Percentiles rank a stretch among this genome's conserved stretches.
phyloP scores from a whole-genome alignment of 2,113 vertebrate genomes.

The Siphamia tubifer region DNA sequence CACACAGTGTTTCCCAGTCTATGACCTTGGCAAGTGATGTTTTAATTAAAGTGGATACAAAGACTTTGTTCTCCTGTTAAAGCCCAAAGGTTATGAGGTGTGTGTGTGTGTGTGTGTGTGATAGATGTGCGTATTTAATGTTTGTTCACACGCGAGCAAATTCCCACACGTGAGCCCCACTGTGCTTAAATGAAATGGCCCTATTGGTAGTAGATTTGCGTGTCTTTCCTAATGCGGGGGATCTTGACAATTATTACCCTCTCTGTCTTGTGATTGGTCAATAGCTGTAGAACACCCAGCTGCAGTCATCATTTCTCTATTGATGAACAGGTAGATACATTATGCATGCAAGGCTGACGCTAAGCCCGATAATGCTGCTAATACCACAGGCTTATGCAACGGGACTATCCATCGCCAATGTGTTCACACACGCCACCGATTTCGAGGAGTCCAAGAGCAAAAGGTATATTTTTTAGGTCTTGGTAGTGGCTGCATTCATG shows the following conservation, averaged over 20 bases:
- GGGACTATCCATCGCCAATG: slow-evolving; percentile 11
- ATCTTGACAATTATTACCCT: slow-evolving; percentile 20
- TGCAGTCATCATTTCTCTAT: slow-evolving; percentile 43
- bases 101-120: no score
- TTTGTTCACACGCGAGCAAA: neutral
- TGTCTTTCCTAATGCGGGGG: slow-evolving; percentile 13
- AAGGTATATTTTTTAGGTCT: neutral
- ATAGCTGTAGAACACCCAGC: slow-evolving; percentile 24
- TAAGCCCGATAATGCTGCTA: slow-evolving; percentile 55
- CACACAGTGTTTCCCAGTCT: slow-evolving; percentile 10
- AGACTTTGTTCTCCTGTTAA: slow-evolving; percentile 44
- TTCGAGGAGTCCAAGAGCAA: neutral
- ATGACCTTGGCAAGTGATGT: slow-evolving; percentile 57
- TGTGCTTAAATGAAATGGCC: neutral
- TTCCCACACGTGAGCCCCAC: neutral
- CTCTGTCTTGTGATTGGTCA: slow-evolving; percentile 42
- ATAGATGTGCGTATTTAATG: slow-evolving; percentile 6
- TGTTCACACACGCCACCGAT: slow-evolving; percentile 12
- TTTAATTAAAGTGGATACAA: slow-evolving; percentile 60
- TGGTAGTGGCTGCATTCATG: neutral
- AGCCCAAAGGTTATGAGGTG: slow-evolving; percentile 30
- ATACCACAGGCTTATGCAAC: slow-evolving; percentile 51
- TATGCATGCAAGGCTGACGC: slow-evolving; percentile 42
- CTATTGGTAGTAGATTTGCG: slow-evolving; percentile 17
- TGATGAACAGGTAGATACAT: slow-evolving; percentile 53